These are phyloP conservation scores for Oncorhynchus gorbuscha DNA, from an alignment of 2,113 vertebrate species.

Conservation along the genomic window DNA sequence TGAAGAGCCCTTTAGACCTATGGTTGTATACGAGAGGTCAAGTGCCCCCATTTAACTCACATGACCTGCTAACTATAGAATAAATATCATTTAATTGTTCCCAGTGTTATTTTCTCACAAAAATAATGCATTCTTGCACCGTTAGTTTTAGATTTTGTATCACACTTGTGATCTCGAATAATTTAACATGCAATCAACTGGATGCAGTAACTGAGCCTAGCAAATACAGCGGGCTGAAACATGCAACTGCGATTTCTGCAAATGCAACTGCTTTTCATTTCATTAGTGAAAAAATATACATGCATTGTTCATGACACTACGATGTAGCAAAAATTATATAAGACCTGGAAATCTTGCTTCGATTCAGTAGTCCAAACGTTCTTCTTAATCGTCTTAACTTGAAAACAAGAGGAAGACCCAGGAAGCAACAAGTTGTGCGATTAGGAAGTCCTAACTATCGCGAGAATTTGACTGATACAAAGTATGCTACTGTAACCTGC, in stretches of 20 bases:
- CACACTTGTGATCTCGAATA: neutral
- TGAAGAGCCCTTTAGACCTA: too few species aligned
- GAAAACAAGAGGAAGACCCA: neutral
- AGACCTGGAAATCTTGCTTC: neutral
- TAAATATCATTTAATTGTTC: neutral
- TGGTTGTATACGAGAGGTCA: too few species aligned
- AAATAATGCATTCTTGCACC: neutral
- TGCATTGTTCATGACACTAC: neutral
- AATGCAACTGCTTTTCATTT: neutral
- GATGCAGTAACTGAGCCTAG: neutral
- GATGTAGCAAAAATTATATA: neutral
- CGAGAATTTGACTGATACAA: neutral
- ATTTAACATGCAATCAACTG: neutral
- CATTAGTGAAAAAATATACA: neutral
- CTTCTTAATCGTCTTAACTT: neutral
- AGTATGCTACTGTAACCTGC: neutral
- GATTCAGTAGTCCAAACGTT: neutral
- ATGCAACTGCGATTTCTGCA: neutral
- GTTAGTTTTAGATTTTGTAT: neutral
- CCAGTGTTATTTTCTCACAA: neutral
- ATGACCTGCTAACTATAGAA: too few species aligned
- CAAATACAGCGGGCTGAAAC: neutral
- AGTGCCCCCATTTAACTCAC: too few species aligned
- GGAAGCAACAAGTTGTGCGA: neutral
- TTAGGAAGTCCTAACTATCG: neutral